Conservation (phyloP, 2,113 vertebrate species). For the Aphelocoma coerulescens region DNA sequence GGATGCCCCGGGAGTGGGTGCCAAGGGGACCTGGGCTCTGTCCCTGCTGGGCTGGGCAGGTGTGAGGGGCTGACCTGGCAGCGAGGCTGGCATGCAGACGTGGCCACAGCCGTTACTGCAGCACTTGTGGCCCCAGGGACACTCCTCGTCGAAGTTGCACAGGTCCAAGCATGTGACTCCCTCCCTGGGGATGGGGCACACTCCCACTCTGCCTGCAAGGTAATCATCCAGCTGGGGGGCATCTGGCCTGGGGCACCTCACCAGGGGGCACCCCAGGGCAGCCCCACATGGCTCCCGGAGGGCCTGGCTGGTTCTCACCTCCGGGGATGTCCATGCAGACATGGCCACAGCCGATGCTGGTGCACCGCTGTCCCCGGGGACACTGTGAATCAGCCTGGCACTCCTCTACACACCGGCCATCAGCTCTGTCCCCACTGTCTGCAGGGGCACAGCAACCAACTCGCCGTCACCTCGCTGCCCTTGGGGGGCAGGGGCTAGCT, state of each 20-base stretch:
- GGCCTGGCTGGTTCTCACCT: neutral
- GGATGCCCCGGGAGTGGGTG: rapidly evolving
- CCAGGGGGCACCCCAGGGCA: rapidly evolving
- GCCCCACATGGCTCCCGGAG: rapidly evolving
- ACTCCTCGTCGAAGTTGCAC: neutral
- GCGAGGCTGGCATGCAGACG: neutral
- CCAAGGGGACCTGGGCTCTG: rapidly evolving
- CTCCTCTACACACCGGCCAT: neutral
- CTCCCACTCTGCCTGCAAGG: slow-evolving; percentile 2
- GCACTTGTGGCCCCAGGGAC: slow-evolving; percentile 35
- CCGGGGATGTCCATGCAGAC: neutral
- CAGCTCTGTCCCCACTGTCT: neutral
- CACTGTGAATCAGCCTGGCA: neutral
- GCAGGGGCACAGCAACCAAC: neutral
- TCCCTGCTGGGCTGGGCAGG: neutral
- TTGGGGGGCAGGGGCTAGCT: neutral
- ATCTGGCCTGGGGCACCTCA: neutral
- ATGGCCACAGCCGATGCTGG: neutral
- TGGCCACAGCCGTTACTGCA: slow-evolving; percentile 25
- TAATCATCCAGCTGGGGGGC: neutral
- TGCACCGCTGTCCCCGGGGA: neutral
- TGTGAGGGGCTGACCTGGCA: neutral
- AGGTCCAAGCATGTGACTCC: neutral
- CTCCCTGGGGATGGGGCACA: neutral
- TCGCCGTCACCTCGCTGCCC: neutral